phyloP scores from a whole-genome alignment of 2,113 vertebrate genomes.

The Atractosteus spatula region DNA sequence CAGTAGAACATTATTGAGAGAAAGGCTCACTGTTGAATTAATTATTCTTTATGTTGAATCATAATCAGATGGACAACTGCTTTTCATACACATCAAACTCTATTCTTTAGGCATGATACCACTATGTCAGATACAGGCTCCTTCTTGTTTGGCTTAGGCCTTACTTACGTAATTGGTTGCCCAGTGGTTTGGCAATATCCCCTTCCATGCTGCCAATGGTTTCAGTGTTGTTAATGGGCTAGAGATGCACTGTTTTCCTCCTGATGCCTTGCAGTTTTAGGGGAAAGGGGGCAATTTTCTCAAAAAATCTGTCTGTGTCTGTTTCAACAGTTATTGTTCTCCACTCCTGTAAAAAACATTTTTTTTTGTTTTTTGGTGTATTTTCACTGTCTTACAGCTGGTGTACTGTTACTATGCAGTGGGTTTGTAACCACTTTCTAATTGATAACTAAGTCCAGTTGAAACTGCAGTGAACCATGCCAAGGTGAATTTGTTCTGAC shows the following conservation, averaged over 20 bases:
- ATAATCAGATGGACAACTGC: not conserved
- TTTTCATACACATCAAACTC: constrained; percentile 79
- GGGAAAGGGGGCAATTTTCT: constrained; percentile 86
- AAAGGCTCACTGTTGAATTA: constrained; percentile 85
- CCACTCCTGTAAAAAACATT: constrained; percentile 81
- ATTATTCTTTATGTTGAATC: constrained; percentile 64
- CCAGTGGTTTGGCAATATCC: constrained; percentile 87
- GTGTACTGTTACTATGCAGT: constrained; percentile 84
- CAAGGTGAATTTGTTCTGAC: constrained; percentile 3
- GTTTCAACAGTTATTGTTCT: constrained; percentile 79
- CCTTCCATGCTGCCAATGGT: constrained; percentile 81
- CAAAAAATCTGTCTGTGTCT: constrained; percentile 74
- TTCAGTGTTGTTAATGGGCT: constrained; percentile 79
- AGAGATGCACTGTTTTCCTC: constrained; percentile 77
- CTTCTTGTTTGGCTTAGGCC: constrained; percentile 83
- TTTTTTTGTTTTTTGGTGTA: constrained; percentile 82
- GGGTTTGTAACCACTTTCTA: constrained; percentile 82
- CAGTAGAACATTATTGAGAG: too few species aligned
- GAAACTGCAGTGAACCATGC: constrained; percentile 24
- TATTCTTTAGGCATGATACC: constrained; percentile 84
- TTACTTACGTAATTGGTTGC: constrained; percentile 88
- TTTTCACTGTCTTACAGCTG: constrained; percentile 80
- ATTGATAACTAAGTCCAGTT: constrained; percentile 80
- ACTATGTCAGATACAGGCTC: constrained; percentile 83
- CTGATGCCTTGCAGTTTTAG: constrained; percentile 78